Evolutionary conservation across 2,113 vertebrate species (phyloP).

Genomic region (Hiodon tergisus): DNA sequence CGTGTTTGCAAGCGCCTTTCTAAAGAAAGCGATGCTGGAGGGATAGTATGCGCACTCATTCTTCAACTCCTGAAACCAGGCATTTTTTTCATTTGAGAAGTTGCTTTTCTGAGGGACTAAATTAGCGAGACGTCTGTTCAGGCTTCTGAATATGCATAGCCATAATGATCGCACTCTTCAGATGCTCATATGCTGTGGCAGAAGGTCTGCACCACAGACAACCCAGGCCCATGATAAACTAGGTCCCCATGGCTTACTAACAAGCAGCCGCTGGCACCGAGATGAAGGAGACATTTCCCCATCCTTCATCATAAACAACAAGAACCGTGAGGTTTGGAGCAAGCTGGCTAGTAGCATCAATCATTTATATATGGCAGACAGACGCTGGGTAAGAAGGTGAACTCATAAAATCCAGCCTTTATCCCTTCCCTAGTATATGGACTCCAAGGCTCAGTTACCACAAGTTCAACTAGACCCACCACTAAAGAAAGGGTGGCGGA

Average conservation of each 20-base stretch:
- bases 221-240: not conserved
- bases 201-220: not conserved
- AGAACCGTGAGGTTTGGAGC: not conserved
- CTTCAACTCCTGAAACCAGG: not conserved
- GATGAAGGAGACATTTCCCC: conserved; percentile 25
- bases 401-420: not conserved
- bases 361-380: not conserved
- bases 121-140: not conserved
- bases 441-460: not conserved
- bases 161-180: not conserved
- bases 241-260: conserved; percentile 21
- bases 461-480: too few species aligned
- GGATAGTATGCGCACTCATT: too few species aligned
- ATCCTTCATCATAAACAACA: conserved; percentile 13
- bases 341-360: not conserved
- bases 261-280: conserved; percentile 49
- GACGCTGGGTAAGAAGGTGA: not conserved
- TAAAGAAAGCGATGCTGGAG: too few species aligned
- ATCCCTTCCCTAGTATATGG: not conserved
- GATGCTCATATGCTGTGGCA: not conserved
- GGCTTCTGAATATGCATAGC: not conserved
- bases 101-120: not conserved
- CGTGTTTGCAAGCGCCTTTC: too few species aligned
- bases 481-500: too few species aligned
- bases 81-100: not conserved